Conservation (phyloP, 1,140 invertebrate species). For the Magallana angulata region DNA sequence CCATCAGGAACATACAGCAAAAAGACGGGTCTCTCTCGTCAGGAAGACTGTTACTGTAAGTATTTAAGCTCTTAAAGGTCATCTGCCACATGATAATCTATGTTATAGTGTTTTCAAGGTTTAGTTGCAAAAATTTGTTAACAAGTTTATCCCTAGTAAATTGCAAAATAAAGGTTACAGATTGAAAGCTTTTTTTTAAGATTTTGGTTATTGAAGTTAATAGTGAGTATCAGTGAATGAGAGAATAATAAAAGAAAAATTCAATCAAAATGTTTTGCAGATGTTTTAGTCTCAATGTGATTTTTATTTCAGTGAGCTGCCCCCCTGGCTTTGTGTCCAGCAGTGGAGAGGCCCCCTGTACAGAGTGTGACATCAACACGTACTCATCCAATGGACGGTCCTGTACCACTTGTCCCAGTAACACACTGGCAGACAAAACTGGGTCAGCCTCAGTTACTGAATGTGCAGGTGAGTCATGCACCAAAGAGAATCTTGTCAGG, state of each 20-base stretch:
- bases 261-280: too few species aligned
- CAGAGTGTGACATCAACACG: conserved; percentile 30
- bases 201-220: too few species aligned
- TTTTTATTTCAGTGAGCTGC: conserved; percentile 40
- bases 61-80: background rate
- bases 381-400: conserved; percentile 44
- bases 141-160: too few species aligned
- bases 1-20: conserved; percentile 41
- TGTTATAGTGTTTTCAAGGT: too few species aligned
- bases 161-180: too few species aligned
- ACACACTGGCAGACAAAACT: conserved; percentile 24
- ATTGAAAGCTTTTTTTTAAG: too few species aligned
- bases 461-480: conserved; percentile 44
- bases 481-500: too few species aligned
- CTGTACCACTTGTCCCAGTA: conserved; percentile 44
- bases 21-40: conserved; percentile 37
- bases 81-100: background rate
- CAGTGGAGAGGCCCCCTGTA: conserved; percentile 47
- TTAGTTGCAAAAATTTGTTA: too few species aligned
- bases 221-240: too few species aligned
- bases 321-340: conserved; percentile 41
- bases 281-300: background rate
- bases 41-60: conserved; percentile 49
- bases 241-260: too few species aligned
- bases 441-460: conserved; percentile 18